Evolutionary conservation across 2,113 vertebrate species (phyloP), one percentile per base, ranked within the genome.

Genomic region (Embiotoca jacksoni): DNA sequence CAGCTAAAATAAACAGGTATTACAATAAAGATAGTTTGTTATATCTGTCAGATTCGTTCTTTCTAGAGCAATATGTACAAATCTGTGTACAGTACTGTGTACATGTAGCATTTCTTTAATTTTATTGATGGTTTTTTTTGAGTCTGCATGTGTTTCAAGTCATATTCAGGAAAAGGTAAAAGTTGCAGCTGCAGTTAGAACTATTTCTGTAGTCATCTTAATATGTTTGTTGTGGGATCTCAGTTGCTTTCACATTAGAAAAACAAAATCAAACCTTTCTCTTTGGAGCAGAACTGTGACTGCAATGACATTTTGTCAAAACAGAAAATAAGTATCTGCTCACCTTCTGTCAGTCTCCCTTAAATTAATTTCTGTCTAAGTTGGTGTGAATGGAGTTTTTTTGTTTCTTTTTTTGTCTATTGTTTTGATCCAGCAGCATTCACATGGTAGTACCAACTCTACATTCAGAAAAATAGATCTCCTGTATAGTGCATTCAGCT

Each of bases 391-490:
- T 55, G 59, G 4, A 44, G 47, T 8, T 16, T 59, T 75, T 39
- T 9, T 33, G 16, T 59, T 71, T 80, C 37, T 57, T 16, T 44
- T 23, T 16, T 32, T 13, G 46, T 64, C 78, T 75, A 69, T 91
- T 72, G 75, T 90, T 87, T 85, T 84, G 71, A 88, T 86, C 86
- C 89, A 91, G 88, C 91, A 93, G 83, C 85, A 82, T 93, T 88
- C 73, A 46, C 80, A 66, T 73, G 47, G 71, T 87, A 56, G 85
- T 90, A 89, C 84, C 91, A 90, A 91, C 89, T 88, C 88, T 92
- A 94, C 90, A 94, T 94, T 94, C 92, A 93, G 73, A 92, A 92
- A 93, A 89, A 92, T 85, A 90, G 71, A 89, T 90, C 82, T 87
- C 82, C 78, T 83, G 75, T 86, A 77, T 88, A 92, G 91, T 91